Base-by-base conservation (phyloP, 1,140 invertebrate genomes). In the Drosophila miranda region DNA sequence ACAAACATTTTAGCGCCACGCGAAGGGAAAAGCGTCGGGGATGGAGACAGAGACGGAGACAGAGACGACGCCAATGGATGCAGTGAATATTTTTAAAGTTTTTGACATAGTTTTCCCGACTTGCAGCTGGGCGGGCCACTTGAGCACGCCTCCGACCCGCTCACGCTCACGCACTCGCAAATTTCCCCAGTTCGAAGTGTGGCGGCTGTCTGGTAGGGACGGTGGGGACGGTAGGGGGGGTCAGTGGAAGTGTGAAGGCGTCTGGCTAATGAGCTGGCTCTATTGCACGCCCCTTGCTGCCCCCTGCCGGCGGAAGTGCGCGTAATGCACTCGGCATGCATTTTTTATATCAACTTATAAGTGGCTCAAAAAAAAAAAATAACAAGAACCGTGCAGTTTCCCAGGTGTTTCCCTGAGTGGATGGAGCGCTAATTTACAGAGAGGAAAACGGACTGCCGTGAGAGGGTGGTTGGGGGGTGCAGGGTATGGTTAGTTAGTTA, bases 71-170 rank as follows among this genome's bases (percentile, higher is more conserved):
- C 19, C 63, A 38, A 38, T 38, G 34, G 48, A 44, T 28, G 50
- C 46, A 19, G 42, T 46, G 67, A 59, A 87, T 86, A 86, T 86
- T 88, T 88, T 87, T 88, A 87, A 88, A 87, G 82, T 87, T 87
- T 87, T 87, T 88, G 82, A 87, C 82, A 87, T 87, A 87, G 82
- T 87, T 87, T 75, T 64, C 38, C 48, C 49, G 34, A 34, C 45
- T 19, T 42, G 51, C 72, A 74, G 70, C 70, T 73, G 57, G 28
- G 59, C 62, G 74, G 73, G 73, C 81, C 64, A 84, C 81, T 84
- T 86, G 54, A 74, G 77, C 81, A 84, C 77, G 81, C 68, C 74
- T 60, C 60, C 63, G 6, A 11, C 38, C 9, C 14, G 21, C 23
- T 11, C 30, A 2, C 34, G 11, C 46, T 49, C 59, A 75, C 59